phyloP scores from a whole-genome alignment of 2,797 vertebrate genomes.

The Malurus splendens region DNA sequence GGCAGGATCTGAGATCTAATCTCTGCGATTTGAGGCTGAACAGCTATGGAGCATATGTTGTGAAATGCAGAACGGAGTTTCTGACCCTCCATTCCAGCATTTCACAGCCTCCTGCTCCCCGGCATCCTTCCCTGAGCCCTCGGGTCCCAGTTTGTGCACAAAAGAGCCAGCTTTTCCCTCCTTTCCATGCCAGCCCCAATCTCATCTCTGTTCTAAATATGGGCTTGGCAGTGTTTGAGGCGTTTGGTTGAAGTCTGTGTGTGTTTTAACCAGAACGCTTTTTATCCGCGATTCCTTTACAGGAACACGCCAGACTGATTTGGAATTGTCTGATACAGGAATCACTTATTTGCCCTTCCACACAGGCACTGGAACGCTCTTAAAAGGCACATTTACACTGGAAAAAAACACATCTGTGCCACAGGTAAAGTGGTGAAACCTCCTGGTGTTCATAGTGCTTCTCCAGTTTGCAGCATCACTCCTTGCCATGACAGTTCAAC shows the following conservation, averaged over 20 bases:
- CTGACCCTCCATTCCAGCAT: conserved; percentile 41
- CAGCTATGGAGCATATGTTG: conserved; percentile 6
- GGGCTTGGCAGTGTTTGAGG: conserved; percentile 1
- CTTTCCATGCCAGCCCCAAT: background rate
- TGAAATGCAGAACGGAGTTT: background rate
- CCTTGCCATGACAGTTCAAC: background rate
- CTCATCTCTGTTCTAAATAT: conserved; percentile 1
- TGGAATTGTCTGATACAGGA: background rate
- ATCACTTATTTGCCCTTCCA: background rate
- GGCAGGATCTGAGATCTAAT: background rate
- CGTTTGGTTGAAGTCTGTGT: background rate
- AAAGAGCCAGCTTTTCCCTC: conserved; percentile 20
- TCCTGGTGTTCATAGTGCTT: accelerated
- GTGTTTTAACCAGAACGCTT: background rate
- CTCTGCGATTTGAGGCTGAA: background rate
- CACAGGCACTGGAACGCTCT: background rate
- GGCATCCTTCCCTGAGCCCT: background rate
- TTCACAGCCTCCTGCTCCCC: background rate
- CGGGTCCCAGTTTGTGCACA: background rate
- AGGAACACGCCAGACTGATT: background rate
- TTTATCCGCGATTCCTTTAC: background rate
- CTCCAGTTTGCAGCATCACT: background rate
- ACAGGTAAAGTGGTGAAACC: background rate
- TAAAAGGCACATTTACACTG: background rate
- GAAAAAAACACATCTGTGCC: accelerated